Percentiles rank a stretch among this genome's conserved stretches.
phyloP scores from a whole-genome alignment of 2,797 vertebrate species.

The Scolopax rusticola region DNA sequence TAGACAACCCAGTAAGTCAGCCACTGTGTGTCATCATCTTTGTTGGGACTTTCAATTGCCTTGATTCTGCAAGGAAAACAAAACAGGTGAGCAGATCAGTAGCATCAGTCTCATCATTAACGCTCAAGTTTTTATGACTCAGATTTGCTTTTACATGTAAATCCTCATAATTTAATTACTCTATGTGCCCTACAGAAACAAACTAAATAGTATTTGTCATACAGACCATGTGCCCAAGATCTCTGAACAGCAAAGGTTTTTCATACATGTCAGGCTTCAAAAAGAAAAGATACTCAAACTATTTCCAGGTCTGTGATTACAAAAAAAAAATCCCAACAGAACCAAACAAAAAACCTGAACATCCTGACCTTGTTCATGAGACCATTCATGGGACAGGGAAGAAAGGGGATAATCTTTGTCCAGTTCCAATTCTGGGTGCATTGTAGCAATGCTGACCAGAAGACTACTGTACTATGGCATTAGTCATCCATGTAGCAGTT shows the following conservation, averaged over 20 bases:
- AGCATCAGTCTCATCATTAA: not conserved
- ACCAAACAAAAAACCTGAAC: not conserved
- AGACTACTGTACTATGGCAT: not conserved
- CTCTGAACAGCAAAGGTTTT: not conserved
- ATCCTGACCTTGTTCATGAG: not conserved
- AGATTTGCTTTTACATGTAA: not conserved
- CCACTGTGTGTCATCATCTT: slow-evolving; percentile 98
- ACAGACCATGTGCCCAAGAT: not conserved
- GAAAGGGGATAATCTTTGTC: not conserved
- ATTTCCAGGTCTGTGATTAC: not conserved
- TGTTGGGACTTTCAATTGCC: slow-evolving; percentile 95
- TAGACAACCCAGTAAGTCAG: slow-evolving; percentile 99
- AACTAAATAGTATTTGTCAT: not conserved
- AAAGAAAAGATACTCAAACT: not conserved
- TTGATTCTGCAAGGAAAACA: slow-evolving; percentile 89
- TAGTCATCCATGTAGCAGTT: rapidly evolving
- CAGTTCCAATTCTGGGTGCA: not conserved
- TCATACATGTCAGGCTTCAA: not conserved
- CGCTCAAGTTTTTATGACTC: not conserved
- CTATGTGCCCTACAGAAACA: not conserved
- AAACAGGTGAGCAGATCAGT: not conserved
- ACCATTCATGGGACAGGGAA: not conserved
- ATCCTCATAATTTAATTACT: not conserved
- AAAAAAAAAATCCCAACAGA: not conserved
- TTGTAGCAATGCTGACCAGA: not conserved